Evolutionary conservation across 2,113 vertebrate species (phyloP).

Genomic region (Hypocryptadius cinnamomeus): DNA sequence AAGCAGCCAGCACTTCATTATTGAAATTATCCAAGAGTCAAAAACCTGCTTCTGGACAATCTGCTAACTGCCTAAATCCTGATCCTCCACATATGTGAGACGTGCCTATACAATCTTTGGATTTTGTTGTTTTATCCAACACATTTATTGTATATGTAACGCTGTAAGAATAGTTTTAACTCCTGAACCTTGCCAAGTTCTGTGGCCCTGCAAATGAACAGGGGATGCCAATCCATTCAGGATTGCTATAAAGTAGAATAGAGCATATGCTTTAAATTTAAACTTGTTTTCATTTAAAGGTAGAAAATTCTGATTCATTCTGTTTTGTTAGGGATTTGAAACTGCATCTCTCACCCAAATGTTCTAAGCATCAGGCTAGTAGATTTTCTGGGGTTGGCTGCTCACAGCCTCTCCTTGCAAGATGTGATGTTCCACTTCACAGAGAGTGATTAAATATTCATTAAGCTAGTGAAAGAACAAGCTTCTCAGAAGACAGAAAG

Average conservation of each 20-base stretch:
- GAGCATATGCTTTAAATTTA: neutral
- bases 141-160: neutral
- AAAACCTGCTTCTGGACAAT: neutral
- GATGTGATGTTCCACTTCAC: slow-evolving; percentile 60
- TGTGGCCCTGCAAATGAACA: neutral
- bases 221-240: neutral
- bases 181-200: neutral
- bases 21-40: neutral
- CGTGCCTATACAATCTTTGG: neutral
- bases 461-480: slow-evolving; percentile 59
- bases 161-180: neutral
- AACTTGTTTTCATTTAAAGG: neutral
- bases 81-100: neutral
- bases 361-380: slow-evolving; percentile 25
- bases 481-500: slow-evolving; percentile 61
- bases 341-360: neutral
- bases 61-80: neutral
- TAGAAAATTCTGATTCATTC: neutral
- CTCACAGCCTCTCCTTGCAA: slow-evolving; percentile 22
- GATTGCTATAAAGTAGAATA: neutral
- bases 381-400: slow-evolving; percentile 51
- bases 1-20: neutral
- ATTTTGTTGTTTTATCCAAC: neutral
- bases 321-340: slow-evolving; percentile 30
- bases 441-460: slow-evolving; percentile 62